Evolutionary conservation across 2,797 vertebrate species (phyloP).

Genomic region (Scomberomorus guttatus): DNA sequence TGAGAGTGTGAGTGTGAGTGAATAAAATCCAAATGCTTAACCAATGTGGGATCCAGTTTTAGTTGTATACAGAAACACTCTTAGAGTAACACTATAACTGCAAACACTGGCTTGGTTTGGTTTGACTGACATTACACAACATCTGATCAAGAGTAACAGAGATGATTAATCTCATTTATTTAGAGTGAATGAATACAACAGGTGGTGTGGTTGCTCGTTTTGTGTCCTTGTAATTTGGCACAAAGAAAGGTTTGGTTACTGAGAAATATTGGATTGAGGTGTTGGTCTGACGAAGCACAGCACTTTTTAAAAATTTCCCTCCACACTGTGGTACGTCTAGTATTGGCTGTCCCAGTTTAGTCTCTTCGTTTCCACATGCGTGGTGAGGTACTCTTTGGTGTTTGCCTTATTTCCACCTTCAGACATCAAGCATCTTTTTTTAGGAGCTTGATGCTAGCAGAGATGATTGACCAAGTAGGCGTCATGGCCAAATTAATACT

Average conservation of each 20-base stretch:
- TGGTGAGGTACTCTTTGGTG: constrained; percentile 15
- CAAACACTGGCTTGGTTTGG: constrained; percentile 1
- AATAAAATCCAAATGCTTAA: constrained; percentile 10
- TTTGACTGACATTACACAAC: neutral
- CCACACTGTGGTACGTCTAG: neutral
- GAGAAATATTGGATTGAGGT: constrained; percentile 1
- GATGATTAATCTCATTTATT: neutral
- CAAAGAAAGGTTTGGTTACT: constrained; percentile 13
- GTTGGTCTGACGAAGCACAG: constrained; percentile 28
- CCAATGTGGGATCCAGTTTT: neutral
- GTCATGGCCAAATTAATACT: neutral
- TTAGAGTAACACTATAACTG: neutral
- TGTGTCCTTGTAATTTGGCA: constrained; percentile 16
- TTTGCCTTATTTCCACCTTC: constrained; percentile 49
- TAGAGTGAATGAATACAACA: neutral
- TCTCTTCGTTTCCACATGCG: constrained; percentile 11
- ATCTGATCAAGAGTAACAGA: constrained; percentile 9
- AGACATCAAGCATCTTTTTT: constrained; percentile 22
- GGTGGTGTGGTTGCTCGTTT: constrained; percentile 14
- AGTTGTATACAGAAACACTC: neutral
- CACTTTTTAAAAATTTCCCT: constrained; percentile 24
- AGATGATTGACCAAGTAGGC: neutral
- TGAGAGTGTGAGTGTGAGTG: too few relatives aligned
- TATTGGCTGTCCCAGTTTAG: neutral
- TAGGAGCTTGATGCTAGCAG: constrained; percentile 5